Evolutionary conservation across 2,797 vertebrate species (phyloP), one percentile per base, ranked within the genome.

Genomic region (Acanthurus tractus): DNA sequence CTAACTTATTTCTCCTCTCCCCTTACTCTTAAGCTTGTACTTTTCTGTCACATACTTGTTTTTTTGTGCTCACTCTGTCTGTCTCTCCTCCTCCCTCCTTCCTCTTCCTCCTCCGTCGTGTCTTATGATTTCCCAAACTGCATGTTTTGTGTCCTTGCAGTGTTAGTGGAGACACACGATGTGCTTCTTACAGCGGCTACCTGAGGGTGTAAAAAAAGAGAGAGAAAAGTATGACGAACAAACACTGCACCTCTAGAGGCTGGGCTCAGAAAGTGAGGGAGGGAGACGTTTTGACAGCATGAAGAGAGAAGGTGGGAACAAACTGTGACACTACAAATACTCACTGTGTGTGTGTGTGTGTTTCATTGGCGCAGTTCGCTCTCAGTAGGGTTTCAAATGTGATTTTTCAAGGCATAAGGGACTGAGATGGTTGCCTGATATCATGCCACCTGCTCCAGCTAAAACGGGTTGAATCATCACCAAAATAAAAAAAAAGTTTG

Each of bases 81-180:
- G 25, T 57, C 54, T 49, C 44, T 56, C 40, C 38, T 48, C 55
- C 54, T 36, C 44, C 67, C 50, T 50, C 61, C 48, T 42, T 34
- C 50, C 42, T 57, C 59, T 54, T 63, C 54, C 62, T n/a, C 70
- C 22, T 63, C 58, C 69, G 66, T 73, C 67, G 14, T 80, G 85
- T 86, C 83, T 79, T 49, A 23, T 78, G 77, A 78, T 88, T 88
- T 89, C 74, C 79, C 84, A 63, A 63, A 71, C 85, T 69, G 78
- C 80, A 75, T 79, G 81, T 90, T 91, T 81, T 53, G 82, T 86
- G 83, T 89, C 79, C 80, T 84, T 70, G 54, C 74, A 63, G 84
- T 81, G 74, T 78, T 72, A 66, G 73, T 18, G 20, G 71, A 82
- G 78, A 84, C 85, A 80, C 72, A 70, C 70, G 40, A 81, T 79